These are phyloP conservation scores for Mythimna impura DNA, from an alignment of 2,888 invertebrate genomes.

Conservation along the genomic window DNA sequence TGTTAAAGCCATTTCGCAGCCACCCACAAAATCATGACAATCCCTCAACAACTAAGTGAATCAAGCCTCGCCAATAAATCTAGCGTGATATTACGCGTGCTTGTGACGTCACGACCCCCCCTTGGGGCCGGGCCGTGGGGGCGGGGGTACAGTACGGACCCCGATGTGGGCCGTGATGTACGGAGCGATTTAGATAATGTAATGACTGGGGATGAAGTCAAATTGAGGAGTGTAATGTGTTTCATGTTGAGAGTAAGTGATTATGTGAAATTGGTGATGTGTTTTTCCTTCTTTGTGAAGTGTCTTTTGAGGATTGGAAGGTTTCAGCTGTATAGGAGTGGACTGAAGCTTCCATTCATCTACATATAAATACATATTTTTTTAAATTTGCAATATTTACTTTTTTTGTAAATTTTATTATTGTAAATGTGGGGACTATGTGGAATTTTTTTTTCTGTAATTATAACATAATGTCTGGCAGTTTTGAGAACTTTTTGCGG, in stretches of 20 bases:
- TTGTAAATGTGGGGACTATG: too few relatives aligned
- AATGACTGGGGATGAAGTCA: slow-evolving; percentile 61
- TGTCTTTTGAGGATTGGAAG: background rate
- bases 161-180: slow-evolving; percentile 63
- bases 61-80: slow-evolving; percentile 64
- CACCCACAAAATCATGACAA: slow-evolving; percentile 29
- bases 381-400: too few relatives aligned
- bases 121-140: background rate
- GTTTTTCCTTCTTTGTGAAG: slow-evolving; percentile 9
- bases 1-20: background rate
- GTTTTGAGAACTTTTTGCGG: too few relatives aligned
- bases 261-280: slow-evolving; percentile 25
- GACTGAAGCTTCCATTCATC: background rate
- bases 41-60: slow-evolving; percentile 44
- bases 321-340: background rate
- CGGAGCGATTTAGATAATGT: slow-evolving; percentile 65
- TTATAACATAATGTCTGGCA: too few relatives aligned
- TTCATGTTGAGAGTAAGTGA: slow-evolving; percentile 25
- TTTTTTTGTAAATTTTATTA: too few relatives aligned
- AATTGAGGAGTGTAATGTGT: slow-evolving; percentile 51
- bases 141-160: slow-evolving; percentile 13
- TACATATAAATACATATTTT: too few relatives aligned
- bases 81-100: slow-evolving; percentile 59
- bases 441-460: too few relatives aligned
- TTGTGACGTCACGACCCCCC: slow-evolving; percentile 39